phyloP scores from a whole-genome alignment of 2,888 invertebrate genomes.

The Ectemnius lituratus region DNA sequence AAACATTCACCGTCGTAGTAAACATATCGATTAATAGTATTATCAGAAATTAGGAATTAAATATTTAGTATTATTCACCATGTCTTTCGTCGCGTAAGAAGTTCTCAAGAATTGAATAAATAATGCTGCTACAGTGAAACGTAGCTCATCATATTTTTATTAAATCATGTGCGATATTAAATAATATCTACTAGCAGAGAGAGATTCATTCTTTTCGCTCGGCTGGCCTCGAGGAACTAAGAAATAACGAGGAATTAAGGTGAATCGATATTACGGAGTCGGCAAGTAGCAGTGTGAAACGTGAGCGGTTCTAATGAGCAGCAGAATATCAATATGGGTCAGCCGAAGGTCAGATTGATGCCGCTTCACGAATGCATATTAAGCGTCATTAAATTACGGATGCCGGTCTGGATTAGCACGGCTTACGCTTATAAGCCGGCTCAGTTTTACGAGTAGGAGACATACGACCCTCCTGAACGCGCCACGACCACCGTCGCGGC shows the following conservation, averaged over 20 bases:
- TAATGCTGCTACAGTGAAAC: too few species aligned
- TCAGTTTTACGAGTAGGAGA: conserved; percentile 61
- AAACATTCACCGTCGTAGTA: neutral
- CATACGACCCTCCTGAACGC: conserved; percentile 33
- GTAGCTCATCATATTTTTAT: too few species aligned
- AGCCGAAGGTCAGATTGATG: conserved; percentile 53
- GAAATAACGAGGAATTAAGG: neutral
- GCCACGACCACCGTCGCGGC: conserved; percentile 12
- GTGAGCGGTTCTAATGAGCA: too few species aligned
- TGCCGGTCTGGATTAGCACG: conserved; percentile 58
- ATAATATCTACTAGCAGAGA: neutral
- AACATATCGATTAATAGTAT: neutral
- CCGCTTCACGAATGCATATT: conserved; percentile 59
- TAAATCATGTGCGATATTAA: too few species aligned
- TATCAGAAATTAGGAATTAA: too few species aligned
- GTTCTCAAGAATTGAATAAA: too few species aligned
- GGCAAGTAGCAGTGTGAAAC: too few species aligned
- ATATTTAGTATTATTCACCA: too few species aligned
- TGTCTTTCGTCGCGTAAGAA: too few species aligned
- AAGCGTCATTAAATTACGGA: conserved; percentile 66
- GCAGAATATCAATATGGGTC: too few species aligned
- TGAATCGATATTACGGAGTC: neutral
- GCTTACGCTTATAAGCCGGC: conserved; percentile 56
- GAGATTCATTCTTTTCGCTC: conserved; percentile 6
- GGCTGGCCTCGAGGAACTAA: neutral